A percentile compares a stretch with the other conserved stretches of the same genome.
Evolutionary conservation across 2,797 vertebrate species (phyloP).

Genomic region (Siniperca obscura): DNA sequence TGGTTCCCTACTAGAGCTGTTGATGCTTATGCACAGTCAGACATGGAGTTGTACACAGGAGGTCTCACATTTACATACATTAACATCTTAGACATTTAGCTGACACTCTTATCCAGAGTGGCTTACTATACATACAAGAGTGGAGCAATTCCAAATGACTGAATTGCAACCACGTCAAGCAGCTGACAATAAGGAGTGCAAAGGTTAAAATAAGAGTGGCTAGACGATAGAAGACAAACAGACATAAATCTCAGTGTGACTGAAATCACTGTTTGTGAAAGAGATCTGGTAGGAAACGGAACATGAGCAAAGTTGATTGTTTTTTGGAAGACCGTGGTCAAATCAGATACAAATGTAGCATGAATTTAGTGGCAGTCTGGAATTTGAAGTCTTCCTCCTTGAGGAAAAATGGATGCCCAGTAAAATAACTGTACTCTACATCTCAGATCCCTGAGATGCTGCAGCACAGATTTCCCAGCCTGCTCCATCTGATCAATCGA

Average conservation of each 20-base stretch:
- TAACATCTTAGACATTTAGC: conserved; percentile 60
- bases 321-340: neutral
- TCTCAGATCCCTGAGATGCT: conserved; percentile 57
- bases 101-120: conserved; percentile 48
- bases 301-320: conserved; percentile 5
- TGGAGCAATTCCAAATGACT: conserved; percentile 23
- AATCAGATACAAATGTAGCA: conserved; percentile 41
- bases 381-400: conserved; percentile 45
- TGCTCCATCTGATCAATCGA: conserved; percentile 66
- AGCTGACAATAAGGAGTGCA: conserved; percentile 18
- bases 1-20: conserved; percentile 20
- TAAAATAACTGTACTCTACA: conserved; percentile 54
- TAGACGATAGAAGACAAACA: neutral
- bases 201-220: conserved; percentile 38
- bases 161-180: conserved; percentile 46
- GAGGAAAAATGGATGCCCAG: conserved; percentile 44
- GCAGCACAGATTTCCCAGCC: conserved; percentile 48
- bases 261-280: neutral
- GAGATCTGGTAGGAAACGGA: neutral
- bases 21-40: conserved; percentile 37
- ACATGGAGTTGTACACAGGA: conserved; percentile 31
- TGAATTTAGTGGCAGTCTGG: conserved; percentile 21
- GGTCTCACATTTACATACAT: conserved; percentile 61
- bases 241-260: neutral
- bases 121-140: conserved; percentile 21